Evolutionary conservation across 2,113 vertebrate species (phyloP), one percentile per base, ranked within the genome.

Genomic region (Boleophthalmus pectinirostris): DNA sequence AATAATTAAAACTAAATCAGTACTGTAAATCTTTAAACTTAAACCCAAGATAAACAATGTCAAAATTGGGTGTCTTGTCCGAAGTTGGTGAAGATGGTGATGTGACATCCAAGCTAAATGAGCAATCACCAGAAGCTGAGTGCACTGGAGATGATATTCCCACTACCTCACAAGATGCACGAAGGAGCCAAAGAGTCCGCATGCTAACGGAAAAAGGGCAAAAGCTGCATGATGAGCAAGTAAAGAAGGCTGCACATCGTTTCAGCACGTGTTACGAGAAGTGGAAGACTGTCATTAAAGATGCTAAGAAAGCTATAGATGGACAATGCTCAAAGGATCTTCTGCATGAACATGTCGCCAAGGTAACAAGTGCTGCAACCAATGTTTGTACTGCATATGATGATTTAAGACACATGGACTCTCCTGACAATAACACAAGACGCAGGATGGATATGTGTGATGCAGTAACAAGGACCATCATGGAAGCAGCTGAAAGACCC

Each of bases 211-310:
- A 53, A 53, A 53, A 53, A n/a, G 51, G 53, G 7, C 53, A 56
- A 56, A n/a, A 56, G 53, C 53, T 56, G n/a, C 53, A 56, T 8
- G 53, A 56, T 56, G 53, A 56, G 51, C 53, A 56, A 9, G 53
- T 72, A 54, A 72, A 35, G 38, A 67, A 60, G 56, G n/a, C 54
- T 51, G 12, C 33, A 64, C 49, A 58, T 47, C 24, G 58, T 53
- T 81, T 81, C 56, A 72, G 56, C 20, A 49, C 47, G 21, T 49
- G 58, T 56, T 76, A 76, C 18, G 69, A 72, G 43, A 71, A 72
- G 72, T 80, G 78, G 73, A 80, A 75, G 29, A 45, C 38, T 70
- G 14, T 58, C 14, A 45, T 5, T 72, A 75, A 80, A 20, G 68
- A 75, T 16, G 69, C 57, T 15, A 81, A 69, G 24, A 8, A 24